Conservation (phyloP, 2,888 invertebrate genomes). For the Cyclophora punctaria region DNA sequence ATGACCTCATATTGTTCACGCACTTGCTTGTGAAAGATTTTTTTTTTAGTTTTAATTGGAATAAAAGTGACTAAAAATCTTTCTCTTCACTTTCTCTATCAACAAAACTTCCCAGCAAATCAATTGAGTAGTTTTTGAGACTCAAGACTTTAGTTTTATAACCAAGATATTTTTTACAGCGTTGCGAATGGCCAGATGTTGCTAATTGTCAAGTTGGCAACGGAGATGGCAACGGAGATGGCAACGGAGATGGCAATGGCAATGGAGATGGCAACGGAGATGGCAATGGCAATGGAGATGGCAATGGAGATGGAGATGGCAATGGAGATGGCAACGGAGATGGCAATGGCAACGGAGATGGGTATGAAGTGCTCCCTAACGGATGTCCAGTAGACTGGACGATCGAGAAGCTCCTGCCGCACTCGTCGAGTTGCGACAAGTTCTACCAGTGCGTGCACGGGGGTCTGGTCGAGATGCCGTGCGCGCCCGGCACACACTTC, state of each 20-base stretch:
- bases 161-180: conserved; percentile 6
- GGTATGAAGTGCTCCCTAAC: conserved; percentile 3
- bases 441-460: conserved; percentile 30
- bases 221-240: not conserved
- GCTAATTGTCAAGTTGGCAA: conserved; percentile 18
- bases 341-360: conserved; percentile 5
- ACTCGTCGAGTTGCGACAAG: conserved; percentile 22
- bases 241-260: too few relatives aligned
- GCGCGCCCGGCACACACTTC: conserved; percentile 27
- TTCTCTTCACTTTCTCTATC: too few relatives aligned
- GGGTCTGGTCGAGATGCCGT: conserved; percentile 14
- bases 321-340: not conserved
- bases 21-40: conserved; percentile 3
- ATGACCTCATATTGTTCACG: not conserved
- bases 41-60: too few relatives aligned
- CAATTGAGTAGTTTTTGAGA: too few relatives aligned
- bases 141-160: too few relatives aligned
- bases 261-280: not conserved
- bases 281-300: conserved; percentile 1
- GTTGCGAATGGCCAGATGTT: conserved; percentile 29
- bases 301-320: conserved; percentile 6
- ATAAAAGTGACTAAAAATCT: too few relatives aligned
- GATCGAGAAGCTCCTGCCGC: conserved; percentile 22
- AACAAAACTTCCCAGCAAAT: too few relatives aligned
- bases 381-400: conserved; percentile 24